Evolutionary conservation across 1,140 invertebrate species (phyloP), one percentile per base, ranked within the genome.

Genomic region (Eufriesea mexicana): DNA sequence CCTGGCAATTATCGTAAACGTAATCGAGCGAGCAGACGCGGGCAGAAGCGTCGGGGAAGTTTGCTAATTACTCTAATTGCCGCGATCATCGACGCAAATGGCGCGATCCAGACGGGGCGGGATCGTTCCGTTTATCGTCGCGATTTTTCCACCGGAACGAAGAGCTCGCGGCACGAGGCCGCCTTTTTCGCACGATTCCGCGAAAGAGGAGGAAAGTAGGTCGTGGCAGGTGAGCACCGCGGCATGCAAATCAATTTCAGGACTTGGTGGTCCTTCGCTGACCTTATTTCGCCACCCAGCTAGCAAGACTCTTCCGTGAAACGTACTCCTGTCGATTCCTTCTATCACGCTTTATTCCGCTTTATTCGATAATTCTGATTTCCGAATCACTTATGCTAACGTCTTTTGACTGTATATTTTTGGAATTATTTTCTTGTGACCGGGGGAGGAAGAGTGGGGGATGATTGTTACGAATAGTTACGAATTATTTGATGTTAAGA

Each of bases 181-280:
- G n/a, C 8, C 35, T 70, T 74, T 74, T 61, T 54, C 70, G 72
- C 28, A 62, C 23, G 47, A 55, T 67, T 85, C 72, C 55, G 5
- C 18, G 79, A 14, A n/a, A n/a, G n/a, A 23, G 23, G 7, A 57
- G 35, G 23, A 55, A 85, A 83, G 35, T 86, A 59, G 84, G 84
- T 68, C 84, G 73, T 66, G 75, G 42, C 82, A 86, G 70, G 84
- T 86, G 84, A 54, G 57, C 84, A 35, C 84, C 61, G 68, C 57
- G n/a, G 62, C 75, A 79, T 68, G 77, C 64, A 83, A 72, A 83
- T 86, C 74, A 86, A 84, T 83, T 79, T 77, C 59, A 35, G 55
- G 77, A 73, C 57, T 84, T 76, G 42, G n/a, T n/a, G n/a, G 54
- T 67, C 67, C 78, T 68, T 54, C 47, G 10, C 51, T 67, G 35